Evolutionary conservation across 1,140 invertebrate genomes (phyloP).

Genomic region (Drosophila biarmipes): DNA sequence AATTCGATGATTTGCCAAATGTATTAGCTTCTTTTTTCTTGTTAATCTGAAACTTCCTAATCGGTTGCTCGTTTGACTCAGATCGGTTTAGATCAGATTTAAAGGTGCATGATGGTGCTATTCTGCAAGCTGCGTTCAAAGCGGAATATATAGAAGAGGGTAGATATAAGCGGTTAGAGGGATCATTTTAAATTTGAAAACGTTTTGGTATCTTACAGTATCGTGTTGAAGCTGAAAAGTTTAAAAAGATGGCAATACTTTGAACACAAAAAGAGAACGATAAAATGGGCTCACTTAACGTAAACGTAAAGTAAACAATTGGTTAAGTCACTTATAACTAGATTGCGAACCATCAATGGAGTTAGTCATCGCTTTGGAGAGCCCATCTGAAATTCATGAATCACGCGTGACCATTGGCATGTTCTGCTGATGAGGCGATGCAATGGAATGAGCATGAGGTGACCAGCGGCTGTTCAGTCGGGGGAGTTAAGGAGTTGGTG

Average conservation of each 20-base stretch:
- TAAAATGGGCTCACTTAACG: constrained; percentile 6
- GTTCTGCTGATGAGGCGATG: constrained; percentile 20
- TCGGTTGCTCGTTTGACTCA: constrained; percentile 22
- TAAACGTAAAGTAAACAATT: constrained; percentile 11
- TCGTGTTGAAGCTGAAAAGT: constrained; percentile 45
- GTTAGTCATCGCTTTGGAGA: constrained; percentile 24
- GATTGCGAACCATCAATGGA: constrained; percentile 8
- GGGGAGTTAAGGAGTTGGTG: background rate
- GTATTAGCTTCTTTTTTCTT: background rate
- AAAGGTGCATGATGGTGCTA: constrained; percentile 84
- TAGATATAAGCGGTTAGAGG: constrained; percentile 46
- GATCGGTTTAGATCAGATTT: constrained; percentile 40
- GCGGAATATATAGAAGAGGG: constrained; percentile 46
- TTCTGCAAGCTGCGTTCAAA: constrained; percentile 78
- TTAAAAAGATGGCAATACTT: constrained; percentile 77
- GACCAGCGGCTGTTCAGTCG: constrained; percentile 1
- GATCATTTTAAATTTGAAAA: constrained; percentile 1
- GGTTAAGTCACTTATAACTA: constrained; percentile 4
- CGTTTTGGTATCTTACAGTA: constrained; percentile 1
- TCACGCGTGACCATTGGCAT: background rate
- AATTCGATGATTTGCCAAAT: constrained; percentile 8
- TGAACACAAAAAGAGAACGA: constrained; percentile 45
- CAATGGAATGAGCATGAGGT: constrained; percentile 16
- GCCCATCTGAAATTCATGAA: constrained; percentile 14
- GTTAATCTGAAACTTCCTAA: constrained; percentile 1